These are phyloP conservation scores for Promerops cafer DNA, from an alignment of 2,113 vertebrate species.

Conservation along the genomic window DNA sequence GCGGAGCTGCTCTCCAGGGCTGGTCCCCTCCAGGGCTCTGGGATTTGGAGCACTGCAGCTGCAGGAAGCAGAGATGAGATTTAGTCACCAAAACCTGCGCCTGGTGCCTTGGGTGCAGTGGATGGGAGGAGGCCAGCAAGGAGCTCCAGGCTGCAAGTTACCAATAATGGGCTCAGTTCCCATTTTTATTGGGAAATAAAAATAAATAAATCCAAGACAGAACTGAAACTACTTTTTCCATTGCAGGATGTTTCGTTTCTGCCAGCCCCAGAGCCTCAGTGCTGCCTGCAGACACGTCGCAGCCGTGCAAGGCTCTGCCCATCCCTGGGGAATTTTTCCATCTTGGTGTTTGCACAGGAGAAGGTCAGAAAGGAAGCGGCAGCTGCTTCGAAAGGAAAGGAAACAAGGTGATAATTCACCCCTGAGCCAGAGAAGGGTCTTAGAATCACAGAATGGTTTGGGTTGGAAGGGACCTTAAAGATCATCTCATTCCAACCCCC, in stretches of 20 bases:
- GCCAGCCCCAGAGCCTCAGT: neutral
- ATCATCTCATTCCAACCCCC: neutral
- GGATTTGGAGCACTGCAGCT: neutral
- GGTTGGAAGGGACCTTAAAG: neutral
- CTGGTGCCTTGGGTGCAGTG: neutral
- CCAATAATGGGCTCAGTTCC: neutral
- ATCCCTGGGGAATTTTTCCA: neutral
- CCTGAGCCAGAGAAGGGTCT: neutral
- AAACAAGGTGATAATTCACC: neutral
- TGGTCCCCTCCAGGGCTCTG: neutral
- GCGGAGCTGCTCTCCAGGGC: neutral
- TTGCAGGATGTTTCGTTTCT: neutral
- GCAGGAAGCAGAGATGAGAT: neutral
- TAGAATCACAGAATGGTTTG: neutral
- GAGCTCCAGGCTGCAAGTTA: neutral
- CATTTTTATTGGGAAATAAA: neutral
- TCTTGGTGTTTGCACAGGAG: neutral
- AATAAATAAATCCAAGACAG: neutral
- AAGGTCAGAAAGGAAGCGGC: neutral
- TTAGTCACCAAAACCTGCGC: neutral
- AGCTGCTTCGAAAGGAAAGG: neutral
- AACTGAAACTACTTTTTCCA: slow-evolving; percentile 2
- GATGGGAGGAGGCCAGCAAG: neutral
- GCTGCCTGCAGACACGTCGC: neutral
- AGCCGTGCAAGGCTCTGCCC: neutral